Conservation (phyloP, 2,888 invertebrate species). For the Campoletis raptor region DNA sequence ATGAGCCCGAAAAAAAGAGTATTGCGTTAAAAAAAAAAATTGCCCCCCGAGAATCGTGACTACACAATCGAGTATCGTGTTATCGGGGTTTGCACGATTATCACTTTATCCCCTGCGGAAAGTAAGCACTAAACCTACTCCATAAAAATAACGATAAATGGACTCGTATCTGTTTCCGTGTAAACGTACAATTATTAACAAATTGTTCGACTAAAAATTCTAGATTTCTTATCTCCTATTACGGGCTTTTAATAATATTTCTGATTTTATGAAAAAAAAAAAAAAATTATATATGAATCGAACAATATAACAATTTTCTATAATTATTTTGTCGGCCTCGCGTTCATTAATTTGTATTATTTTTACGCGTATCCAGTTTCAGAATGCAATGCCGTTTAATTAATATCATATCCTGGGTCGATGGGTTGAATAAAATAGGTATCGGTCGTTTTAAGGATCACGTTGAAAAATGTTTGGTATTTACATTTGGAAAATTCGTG, state of each 20-base stretch:
- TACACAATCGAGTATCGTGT: conserved; percentile 15
- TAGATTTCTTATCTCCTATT: not conserved
- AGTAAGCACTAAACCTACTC: not conserved
- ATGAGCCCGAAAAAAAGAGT: conserved; percentile 3
- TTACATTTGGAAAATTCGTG: not conserved
- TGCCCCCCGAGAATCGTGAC: conserved; percentile 27
- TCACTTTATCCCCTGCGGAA: conserved; percentile 28
- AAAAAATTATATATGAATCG: not conserved
- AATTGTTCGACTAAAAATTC: not conserved
- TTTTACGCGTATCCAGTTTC: not conserved
- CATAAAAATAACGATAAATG: not conserved
- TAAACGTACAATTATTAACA: not conserved
- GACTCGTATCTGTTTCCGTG: conserved; percentile 3
- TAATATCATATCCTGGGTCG: not conserved
- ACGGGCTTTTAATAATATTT: not conserved
- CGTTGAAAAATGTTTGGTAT: not conserved
- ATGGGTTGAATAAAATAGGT: not conserved
- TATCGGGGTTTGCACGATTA: not conserved
- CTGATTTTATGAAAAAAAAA: not conserved
- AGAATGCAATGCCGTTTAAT: not conserved
- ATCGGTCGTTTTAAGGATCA: not conserved
- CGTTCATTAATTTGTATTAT: not conserved
- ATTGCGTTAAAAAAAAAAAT: conserved; percentile 22
- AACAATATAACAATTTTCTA: not conserved
- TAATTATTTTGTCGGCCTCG: not conserved